These are phyloP conservation scores for Margaritifera margaritifera DNA, from an alignment of 2,888 invertebrate species.

Conservation along the genomic window DNA sequence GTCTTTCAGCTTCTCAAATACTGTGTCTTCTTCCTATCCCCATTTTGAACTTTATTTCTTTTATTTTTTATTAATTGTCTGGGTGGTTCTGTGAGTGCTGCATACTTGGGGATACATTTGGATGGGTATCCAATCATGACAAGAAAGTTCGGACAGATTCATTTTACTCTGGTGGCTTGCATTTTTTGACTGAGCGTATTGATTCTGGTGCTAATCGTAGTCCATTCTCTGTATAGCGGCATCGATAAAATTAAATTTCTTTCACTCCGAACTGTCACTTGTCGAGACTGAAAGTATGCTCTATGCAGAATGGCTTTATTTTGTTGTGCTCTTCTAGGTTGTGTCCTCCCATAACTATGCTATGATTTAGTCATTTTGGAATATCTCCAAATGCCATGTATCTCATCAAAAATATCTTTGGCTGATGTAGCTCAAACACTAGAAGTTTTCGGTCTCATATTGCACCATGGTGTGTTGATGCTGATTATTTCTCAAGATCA, in stretches of 20 bases:
- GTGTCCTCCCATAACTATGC: no score
- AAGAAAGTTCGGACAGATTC: slow-evolving; percentile 13
- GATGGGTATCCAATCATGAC: slow-evolving; percentile 16
- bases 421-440: no score
- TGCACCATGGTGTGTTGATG: no score
- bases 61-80: not conserved
- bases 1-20: slow-evolving; percentile 15
- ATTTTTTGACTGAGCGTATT: slow-evolving; percentile 11
- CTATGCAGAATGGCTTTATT: no score
- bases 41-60: slow-evolving; percentile 9
- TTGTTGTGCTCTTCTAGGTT: no score
- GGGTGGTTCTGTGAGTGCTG: no score
- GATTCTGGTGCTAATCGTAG: slow-evolving; percentile 11
- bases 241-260: slow-evolving; percentile 11
- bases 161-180: slow-evolving; percentile 10
- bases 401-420: no score
- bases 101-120: slow-evolving; percentile 14
- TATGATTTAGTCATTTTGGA: no score
- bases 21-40: slow-evolving; percentile 9
- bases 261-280: slow-evolving; percentile 8
- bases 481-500: no score
- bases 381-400: no score
- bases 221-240: slow-evolving; percentile 12
- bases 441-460: no score
- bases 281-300: no score